Percentiles rank a stretch among this genome's conserved stretches.
These are phyloP conservation scores for Pedetes capensis DNA, from an alignment of 2,113 vertebrate species.

Conservation along the genomic window DNA sequence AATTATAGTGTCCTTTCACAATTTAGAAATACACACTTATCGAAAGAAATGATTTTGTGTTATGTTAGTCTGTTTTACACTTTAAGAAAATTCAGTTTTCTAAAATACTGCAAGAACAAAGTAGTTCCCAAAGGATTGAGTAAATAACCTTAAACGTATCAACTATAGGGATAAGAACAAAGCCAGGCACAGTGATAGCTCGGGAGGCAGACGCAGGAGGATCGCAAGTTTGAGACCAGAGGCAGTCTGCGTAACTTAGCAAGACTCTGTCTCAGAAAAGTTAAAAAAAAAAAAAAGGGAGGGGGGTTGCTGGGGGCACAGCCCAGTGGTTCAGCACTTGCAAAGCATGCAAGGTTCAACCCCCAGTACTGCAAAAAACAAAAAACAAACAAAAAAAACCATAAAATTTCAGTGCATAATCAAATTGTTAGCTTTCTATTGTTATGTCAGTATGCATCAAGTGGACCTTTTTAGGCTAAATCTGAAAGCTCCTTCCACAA, in stretches of 20 bases:
- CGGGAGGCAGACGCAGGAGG: no score
- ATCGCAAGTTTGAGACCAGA: no score
- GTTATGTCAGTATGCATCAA: no score
- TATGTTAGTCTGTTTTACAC: background rate
- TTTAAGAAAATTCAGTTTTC: constrained; percentile 2
- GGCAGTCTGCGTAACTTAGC: no score
- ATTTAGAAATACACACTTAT: background rate
- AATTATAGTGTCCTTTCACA: background rate
- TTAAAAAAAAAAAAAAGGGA: no score
- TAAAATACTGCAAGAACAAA: background rate
- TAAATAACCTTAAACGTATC: background rate
- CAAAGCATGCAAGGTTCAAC: no score
- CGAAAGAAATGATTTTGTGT: background rate
- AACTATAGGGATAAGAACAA: background rate
- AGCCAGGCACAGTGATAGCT: no score
- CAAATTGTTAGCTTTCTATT: background rate
- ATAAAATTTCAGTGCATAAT: background rate
- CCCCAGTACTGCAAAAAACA: no score
- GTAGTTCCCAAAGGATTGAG: background rate
- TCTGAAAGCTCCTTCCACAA: background rate
- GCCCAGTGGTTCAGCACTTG: no score
- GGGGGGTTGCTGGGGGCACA: no score
- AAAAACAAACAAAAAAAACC: no score
- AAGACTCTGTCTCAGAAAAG: no score
- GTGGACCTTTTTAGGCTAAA: background rate